A percentile compares a stretch with the other conserved stretches of the same genome.
Conservation (phyloP, 2,888 invertebrate species). For the Ectobius pallidus region DNA sequence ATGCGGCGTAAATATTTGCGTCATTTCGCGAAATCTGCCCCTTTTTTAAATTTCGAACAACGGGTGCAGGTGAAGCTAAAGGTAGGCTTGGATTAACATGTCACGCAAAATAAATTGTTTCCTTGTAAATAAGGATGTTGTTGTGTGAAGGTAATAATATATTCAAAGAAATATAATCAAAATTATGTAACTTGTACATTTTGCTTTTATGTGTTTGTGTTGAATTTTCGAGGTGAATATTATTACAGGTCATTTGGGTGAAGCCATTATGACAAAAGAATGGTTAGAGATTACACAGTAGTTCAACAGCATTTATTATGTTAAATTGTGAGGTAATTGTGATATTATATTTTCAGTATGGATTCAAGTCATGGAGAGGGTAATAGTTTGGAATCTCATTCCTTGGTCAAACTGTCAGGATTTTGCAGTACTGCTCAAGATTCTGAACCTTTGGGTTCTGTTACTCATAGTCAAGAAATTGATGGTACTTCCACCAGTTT, state of each 20-base stretch:
- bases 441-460: slow-evolving; percentile 46
- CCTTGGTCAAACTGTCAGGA: slow-evolving; percentile 17
- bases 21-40: neutral
- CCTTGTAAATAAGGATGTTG: too few relatives aligned
- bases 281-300: neutral
- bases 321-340: neutral
- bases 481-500: slow-evolving; percentile 42
- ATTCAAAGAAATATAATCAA: neutral
- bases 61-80: neutral
- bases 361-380: slow-evolving; percentile 21
- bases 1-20: neutral
- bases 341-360: slow-evolving; percentile 16
- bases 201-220: too few relatives aligned
- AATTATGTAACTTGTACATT: neutral
- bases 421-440: slow-evolving; percentile 36
- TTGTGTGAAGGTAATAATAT: too few relatives aligned
- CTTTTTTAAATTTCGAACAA: neutral
- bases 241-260: neutral
- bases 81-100: neutral
- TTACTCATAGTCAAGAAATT: slow-evolving; percentile 44
- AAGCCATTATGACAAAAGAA: neutral
- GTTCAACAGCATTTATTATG: neutral
- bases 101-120: neutral
- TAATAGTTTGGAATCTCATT: neutral
- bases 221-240: neutral